Conservation (phyloP, 2,797 vertebrate species). For the Falco concolor region DNA sequence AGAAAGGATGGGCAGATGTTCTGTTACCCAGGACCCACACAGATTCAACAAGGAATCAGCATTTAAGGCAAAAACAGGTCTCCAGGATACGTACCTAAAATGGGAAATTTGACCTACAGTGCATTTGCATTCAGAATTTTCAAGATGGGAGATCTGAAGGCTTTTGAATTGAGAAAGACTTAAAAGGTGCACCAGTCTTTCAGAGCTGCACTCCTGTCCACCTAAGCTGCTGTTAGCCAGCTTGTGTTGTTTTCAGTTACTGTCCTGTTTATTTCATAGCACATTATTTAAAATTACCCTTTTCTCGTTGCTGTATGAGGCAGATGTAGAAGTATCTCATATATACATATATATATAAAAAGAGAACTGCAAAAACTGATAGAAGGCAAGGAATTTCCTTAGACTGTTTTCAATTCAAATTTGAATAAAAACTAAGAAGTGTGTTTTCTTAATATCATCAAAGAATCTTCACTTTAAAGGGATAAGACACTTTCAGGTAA, state of each 20-base stretch:
- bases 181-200: background rate
- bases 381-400: background rate
- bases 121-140: background rate
- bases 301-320: background rate
- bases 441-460: background rate
- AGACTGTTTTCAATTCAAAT: background rate
- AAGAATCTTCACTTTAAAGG: background rate
- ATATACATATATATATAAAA: background rate
- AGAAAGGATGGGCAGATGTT: background rate
- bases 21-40: background rate
- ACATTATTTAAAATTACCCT: background rate
- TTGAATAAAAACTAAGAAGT: background rate
- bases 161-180: background rate
- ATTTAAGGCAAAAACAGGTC: background rate
- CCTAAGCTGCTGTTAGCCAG: background rate
- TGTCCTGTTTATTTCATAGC: background rate
- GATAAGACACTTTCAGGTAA: background rate
- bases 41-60: background rate
- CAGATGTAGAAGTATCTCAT: background rate
- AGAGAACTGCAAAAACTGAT: background rate
- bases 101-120: background rate
- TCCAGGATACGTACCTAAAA: background rate
- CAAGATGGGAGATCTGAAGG: background rate
- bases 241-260: background rate
- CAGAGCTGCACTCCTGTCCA: background rate